Percentiles rank a stretch among this genome's conserved stretches.
These are phyloP conservation scores for Lasioglossum leucozonium DNA, from an alignment of 2,888 invertebrate species.

Conservation along the genomic window DNA sequence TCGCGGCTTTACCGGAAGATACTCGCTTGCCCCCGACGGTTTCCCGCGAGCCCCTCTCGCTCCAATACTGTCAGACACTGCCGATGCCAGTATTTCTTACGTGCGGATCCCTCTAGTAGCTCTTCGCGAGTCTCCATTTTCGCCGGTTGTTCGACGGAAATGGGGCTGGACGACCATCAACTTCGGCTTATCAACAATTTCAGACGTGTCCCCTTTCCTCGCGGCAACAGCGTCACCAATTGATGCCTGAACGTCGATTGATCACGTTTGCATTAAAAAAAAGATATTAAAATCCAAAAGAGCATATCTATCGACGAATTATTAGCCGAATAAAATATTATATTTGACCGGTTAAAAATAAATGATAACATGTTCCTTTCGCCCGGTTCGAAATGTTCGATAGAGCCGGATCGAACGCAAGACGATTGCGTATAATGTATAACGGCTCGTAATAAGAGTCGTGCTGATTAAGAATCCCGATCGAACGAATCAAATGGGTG, in stretches of 20 bases:
- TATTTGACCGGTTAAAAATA: too few species aligned
- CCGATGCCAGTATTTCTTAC: neutral
- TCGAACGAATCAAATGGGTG: constrained; percentile 53
- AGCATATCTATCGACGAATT: too few species aligned
- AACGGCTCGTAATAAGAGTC: constrained; percentile 69
- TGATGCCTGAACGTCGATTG: too few species aligned
- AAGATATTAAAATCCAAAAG: too few species aligned
- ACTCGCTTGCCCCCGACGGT: constrained; percentile 65
- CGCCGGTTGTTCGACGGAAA: neutral
- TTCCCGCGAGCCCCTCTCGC: constrained; percentile 16
- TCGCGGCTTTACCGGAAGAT: constrained; percentile 80
- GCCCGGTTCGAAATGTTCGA: neutral
- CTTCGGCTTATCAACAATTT: neutral
- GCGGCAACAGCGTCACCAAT: neutral
- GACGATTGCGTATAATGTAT: constrained; percentile 32
- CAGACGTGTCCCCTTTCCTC: neutral
- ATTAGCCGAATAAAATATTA: too few species aligned
- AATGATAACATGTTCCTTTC: too few species aligned
- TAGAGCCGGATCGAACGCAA: neutral
- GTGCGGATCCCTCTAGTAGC: neutral
- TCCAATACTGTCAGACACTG: neutral
- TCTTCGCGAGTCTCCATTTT: neutral
- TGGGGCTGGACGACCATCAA: too few species aligned
- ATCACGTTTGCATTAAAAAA: too few species aligned
- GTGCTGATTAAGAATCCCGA: constrained; percentile 73